Conservation (phyloP, 1,140 invertebrate species). For the Harpegnathos saltator region DNA sequence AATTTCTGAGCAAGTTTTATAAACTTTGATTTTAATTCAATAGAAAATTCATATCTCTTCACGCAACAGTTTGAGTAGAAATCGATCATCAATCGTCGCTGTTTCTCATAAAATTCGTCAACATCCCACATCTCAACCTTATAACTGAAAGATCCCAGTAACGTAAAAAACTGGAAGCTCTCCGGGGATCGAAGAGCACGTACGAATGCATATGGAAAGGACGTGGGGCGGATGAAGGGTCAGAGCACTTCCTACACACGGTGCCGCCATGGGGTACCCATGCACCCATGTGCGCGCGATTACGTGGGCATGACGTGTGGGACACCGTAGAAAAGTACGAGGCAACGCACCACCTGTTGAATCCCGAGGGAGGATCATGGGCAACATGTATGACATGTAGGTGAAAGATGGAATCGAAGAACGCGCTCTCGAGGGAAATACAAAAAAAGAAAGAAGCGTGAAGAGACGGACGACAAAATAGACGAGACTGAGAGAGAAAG, state of each 20-base stretch:
- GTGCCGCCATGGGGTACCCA: conserved; percentile 62
- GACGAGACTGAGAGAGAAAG: no score
- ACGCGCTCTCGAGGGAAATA: conserved; percentile 36
- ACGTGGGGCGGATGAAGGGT: conserved; percentile 76
- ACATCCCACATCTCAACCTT: neutral
- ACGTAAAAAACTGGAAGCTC: conserved; percentile 1
- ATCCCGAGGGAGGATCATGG: conserved; percentile 65
- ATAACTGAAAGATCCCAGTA: neutral
- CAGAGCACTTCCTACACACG: conserved; percentile 77
- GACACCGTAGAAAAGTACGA: conserved; percentile 63
- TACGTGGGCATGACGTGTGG: conserved; percentile 72
- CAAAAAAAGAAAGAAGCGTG: neutral
- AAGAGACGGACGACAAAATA: conserved; percentile 30
- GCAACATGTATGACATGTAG: conserved; percentile 25
- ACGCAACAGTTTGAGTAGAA: neutral
- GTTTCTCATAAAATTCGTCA: neutral
- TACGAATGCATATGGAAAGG: conserved; percentile 71
- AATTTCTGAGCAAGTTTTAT: no score
- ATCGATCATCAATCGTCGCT: neutral
- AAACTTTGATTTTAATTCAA: neutral
- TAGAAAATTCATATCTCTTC: conserved; percentile 3
- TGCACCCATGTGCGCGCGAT: conserved; percentile 67
- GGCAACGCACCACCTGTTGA: conserved; percentile 73
- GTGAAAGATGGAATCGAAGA: conserved; percentile 23
- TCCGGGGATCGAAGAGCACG: conserved; percentile 71